A percentile compares a stretch with the other conserved stretches of the same genome.
Conservation (phyloP, 2,797 vertebrate species). For the Cuniculus paca region DNA sequence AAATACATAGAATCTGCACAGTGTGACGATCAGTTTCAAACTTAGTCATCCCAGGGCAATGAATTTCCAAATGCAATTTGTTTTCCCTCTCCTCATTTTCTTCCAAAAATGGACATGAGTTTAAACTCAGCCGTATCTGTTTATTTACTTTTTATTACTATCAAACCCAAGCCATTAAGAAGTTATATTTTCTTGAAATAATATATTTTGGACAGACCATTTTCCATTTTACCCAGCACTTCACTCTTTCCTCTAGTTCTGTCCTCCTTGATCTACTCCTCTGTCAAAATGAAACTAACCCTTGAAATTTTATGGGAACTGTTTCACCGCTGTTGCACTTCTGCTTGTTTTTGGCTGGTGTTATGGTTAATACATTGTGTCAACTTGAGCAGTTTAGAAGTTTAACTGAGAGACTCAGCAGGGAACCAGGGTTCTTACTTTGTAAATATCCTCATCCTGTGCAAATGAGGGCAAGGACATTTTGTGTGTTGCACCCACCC, state of each 20-base stretch:
- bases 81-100: neutral
- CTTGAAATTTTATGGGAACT: neutral
- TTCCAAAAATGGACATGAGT: neutral
- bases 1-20: neutral
- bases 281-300: too few relatives aligned
- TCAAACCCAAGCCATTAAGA: neutral
- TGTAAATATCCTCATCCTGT: too few relatives aligned
- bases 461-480: too few relatives aligned
- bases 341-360: too few relatives aligned
- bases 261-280: too few relatives aligned
- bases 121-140: neutral
- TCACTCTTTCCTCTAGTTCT: neutral
- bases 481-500: too few relatives aligned
- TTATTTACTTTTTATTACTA: neutral
- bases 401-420: too few relatives aligned
- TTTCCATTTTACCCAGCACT: neutral
- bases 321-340: neutral
- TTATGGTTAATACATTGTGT: too few relatives aligned
- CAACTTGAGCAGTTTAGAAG: too few relatives aligned
- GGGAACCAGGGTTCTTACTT: too few relatives aligned
- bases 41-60: neutral
- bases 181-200: neutral
- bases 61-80: neutral
- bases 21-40: neutral
- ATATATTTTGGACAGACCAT: neutral